Evolutionary conservation across 2,888 invertebrate species (phyloP).

Genomic region (Caenorhabditis drosophilae): DNA sequence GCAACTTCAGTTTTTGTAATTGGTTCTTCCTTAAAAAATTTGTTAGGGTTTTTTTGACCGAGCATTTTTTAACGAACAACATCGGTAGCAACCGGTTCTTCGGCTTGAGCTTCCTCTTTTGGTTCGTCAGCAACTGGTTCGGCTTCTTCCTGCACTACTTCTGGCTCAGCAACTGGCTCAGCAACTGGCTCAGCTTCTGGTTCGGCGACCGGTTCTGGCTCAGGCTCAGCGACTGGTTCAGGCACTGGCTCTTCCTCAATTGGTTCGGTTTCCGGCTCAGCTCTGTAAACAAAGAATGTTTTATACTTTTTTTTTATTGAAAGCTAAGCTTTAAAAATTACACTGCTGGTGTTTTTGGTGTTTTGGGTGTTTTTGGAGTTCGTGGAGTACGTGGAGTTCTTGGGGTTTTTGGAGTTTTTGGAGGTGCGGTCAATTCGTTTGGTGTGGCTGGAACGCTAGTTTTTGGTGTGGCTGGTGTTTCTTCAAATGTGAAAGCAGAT

Average conservation of each 20-base stretch:
- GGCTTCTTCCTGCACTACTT: conserved; percentile 32
- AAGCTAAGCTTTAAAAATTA: conserved; percentile 3
- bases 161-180: conserved; percentile 41
- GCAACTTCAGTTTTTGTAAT: conserved; percentile 30
- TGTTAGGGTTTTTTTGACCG: too few relatives aligned
- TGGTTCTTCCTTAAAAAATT: too few relatives aligned
- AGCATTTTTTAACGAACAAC: too few relatives aligned
- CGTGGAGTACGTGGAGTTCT: conserved; percentile 60
- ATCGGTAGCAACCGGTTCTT: conserved; percentile 28
- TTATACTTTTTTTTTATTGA: too few relatives aligned
- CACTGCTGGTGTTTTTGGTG: conserved; percentile 50
- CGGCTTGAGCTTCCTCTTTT: too few relatives aligned
- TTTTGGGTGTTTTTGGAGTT: conserved; percentile 59
- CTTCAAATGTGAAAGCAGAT: conserved; percentile 55
- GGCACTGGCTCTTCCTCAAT: conserved; percentile 10
- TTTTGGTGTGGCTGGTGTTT: conserved; percentile 56
- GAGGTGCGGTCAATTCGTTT: conserved; percentile 42
- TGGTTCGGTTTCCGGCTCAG: conserved; percentile 31
- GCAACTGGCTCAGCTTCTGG: conserved; percentile 29
- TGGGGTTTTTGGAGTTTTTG: conserved; percentile 55
- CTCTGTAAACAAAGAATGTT: conserved; percentile 23
- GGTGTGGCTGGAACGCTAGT: conserved; percentile 37
- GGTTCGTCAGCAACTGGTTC: conserved; percentile 36
- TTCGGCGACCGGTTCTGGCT: conserved; percentile 41
- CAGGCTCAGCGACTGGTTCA: conserved; percentile 27